Evolutionary conservation across 2,888 invertebrate genomes (phyloP).

Genomic region (Gasteruption jaculator): DNA sequence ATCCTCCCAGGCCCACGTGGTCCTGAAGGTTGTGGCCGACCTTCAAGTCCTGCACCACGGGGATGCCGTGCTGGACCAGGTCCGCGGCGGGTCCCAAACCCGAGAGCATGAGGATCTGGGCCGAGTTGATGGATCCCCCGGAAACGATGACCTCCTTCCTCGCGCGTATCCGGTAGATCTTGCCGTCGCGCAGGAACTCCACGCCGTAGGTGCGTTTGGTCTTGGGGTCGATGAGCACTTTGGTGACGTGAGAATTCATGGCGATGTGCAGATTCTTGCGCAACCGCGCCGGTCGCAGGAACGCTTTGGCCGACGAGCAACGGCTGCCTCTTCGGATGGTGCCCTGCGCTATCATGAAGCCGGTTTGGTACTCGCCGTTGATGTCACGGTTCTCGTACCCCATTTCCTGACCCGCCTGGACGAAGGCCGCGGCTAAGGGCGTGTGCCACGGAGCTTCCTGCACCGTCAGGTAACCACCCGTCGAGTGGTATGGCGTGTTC

Average conservation of each 20-base stretch:
- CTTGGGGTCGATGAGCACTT: conserved; percentile 50
- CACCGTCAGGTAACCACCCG: conserved; percentile 78
- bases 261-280: conserved; percentile 81
- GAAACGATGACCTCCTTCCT: conserved; percentile 85
- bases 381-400: conserved; percentile 84
- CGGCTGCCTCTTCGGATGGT: conserved; percentile 74
- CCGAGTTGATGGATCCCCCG: conserved; percentile 88
- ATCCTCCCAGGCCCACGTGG: conserved; percentile 80
- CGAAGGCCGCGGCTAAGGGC: conserved; percentile 75
- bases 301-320: conserved; percentile 86
- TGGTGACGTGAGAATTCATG: conserved; percentile 69
- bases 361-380: conserved; percentile 81
- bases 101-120: conserved; percentile 89
- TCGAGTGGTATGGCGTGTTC: conserved; percentile 73
- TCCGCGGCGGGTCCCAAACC: conserved; percentile 79
- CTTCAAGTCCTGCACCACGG: conserved; percentile 72
- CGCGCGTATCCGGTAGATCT: conserved; percentile 69
- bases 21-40: conserved; percentile 88
- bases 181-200: conserved; percentile 72
- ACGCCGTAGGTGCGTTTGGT: conserved; percentile 78
- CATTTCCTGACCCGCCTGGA: conserved; percentile 77
- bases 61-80: conserved; percentile 69
- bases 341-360: conserved; percentile 87
- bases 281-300: conserved; percentile 73
- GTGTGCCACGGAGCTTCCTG: conserved; percentile 85